Evolutionary conservation across 2,797 vertebrate genomes (phyloP).

Genomic region (Lophotriccus pileatus): DNA sequence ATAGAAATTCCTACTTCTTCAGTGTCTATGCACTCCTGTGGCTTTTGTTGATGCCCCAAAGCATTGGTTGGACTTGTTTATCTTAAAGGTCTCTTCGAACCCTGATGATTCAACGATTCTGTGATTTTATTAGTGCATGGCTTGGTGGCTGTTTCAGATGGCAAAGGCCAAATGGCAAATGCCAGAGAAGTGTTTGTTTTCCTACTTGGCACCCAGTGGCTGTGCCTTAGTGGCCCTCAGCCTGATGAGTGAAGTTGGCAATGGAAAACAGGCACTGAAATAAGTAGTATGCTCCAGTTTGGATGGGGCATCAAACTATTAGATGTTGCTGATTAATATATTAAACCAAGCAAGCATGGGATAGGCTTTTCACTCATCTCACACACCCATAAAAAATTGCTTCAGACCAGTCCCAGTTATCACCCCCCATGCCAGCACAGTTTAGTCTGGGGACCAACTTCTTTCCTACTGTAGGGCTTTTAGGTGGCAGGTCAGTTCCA

Average conservation of each 20-base stretch:
- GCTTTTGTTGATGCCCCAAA: neutral
- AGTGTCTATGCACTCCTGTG: neutral
- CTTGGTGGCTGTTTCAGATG: neutral
- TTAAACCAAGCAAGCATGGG: neutral
- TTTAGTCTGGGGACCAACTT: neutral
- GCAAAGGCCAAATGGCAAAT: neutral
- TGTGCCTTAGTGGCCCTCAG: neutral
- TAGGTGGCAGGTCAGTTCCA: neutral
- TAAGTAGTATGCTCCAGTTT: neutral
- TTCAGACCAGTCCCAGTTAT: too few relatives aligned
- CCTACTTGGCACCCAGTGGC: neutral
- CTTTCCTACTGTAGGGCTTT: neutral
- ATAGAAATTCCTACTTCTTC: neutral
- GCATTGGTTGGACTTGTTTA: neutral
- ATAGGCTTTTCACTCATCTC: neutral
- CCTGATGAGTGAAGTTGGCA: neutral
- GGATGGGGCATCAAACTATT: neutral
- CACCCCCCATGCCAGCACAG: accelerated
- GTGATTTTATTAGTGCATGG: neutral
- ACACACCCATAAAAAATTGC: accelerated
- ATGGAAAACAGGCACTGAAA: neutral
- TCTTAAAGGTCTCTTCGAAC: neutral
- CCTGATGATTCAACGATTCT: neutral
- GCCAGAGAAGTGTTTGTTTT: neutral
- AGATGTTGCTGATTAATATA: neutral